Conservation (phyloP, 2,113 vertebrate genomes). For the Pogona vitticeps region DNA sequence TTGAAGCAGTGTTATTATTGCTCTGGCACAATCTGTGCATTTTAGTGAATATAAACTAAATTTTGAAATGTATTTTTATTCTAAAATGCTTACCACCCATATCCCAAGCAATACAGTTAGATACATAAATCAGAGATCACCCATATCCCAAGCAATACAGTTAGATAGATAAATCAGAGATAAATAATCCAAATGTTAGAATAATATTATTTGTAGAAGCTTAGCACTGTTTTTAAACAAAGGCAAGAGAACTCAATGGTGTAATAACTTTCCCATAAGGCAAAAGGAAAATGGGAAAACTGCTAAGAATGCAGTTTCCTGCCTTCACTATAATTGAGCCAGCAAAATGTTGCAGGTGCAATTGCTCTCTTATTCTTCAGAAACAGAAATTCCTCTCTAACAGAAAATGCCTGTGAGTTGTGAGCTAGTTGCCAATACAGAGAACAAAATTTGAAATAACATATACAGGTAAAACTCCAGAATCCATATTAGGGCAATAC, state of each 20-base stretch:
- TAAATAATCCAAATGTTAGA: background rate
- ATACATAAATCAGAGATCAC: too few relatives aligned
- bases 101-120: too few relatives aligned
- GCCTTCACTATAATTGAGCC: conserved; percentile 1
- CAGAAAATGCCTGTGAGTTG: background rate
- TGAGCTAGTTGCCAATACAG: background rate
- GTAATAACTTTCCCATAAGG: background rate
- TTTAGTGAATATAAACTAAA: background rate
- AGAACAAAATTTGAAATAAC: background rate
- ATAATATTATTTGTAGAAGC: conserved; percentile 5
- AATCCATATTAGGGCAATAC: too few relatives aligned
- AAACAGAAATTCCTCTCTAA: background rate
- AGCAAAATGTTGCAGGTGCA: conserved; percentile 27
- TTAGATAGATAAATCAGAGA: background rate
- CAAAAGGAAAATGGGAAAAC: background rate
- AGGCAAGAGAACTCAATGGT: background rate
- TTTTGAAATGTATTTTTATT: background rate
- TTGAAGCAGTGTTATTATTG: background rate
- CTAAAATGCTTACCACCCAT: background rate
- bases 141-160: background rate
- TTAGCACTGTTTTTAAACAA: background rate
- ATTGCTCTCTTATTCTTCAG: conserved; percentile 5
- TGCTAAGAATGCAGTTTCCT: conserved; percentile 1
- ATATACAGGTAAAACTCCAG: background rate
- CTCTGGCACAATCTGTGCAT: background rate